Conservation (phyloP, 2,888 invertebrate species). For the Adelphocoris suturalis region DNA sequence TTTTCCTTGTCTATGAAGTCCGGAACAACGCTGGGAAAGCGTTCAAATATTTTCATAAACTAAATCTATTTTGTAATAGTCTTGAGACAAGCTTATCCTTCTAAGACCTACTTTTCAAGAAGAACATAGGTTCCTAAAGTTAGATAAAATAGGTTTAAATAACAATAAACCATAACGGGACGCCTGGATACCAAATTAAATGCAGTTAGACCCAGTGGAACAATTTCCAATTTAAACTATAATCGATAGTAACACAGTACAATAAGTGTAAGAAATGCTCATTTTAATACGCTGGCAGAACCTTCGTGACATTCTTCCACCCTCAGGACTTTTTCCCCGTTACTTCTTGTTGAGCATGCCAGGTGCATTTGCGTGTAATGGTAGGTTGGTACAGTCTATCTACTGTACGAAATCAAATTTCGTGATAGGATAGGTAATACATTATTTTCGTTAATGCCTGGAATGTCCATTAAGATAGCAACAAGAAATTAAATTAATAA, state of each 20-base stretch:
- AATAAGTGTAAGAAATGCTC: slow-evolving; percentile 29
- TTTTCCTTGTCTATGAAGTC: background rate
- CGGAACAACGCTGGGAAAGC: background rate
- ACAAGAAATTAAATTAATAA: slow-evolving; percentile 59
- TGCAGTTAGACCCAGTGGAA: slow-evolving; percentile 45
- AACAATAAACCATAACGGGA: background rate
- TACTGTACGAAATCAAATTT: slow-evolving; percentile 27
- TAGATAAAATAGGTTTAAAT: background rate
- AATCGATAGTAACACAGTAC: slow-evolving; percentile 25
- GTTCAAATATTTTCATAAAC: background rate
- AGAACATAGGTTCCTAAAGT: background rate
- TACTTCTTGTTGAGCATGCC: slow-evolving; percentile 67
- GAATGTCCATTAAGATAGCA: slow-evolving; percentile 71
- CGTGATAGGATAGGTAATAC: slow-evolving; percentile 45
- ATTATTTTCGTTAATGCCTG: slow-evolving; percentile 53
- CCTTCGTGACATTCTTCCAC: background rate
- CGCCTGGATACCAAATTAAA: slow-evolving; percentile 39
- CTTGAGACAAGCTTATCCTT: background rate
- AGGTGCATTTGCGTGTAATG: slow-evolving; percentile 19
- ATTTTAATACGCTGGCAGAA: slow-evolving; percentile 46
- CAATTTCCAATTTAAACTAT: slow-evolving; percentile 38
- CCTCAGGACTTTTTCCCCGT: slow-evolving; percentile 47
- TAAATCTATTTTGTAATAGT: background rate
- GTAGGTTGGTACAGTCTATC: slow-evolving; percentile 1
- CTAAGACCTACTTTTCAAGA: background rate